Conservation (phyloP, 2,113 vertebrate species). For the Eidolon helvum region DNA sequence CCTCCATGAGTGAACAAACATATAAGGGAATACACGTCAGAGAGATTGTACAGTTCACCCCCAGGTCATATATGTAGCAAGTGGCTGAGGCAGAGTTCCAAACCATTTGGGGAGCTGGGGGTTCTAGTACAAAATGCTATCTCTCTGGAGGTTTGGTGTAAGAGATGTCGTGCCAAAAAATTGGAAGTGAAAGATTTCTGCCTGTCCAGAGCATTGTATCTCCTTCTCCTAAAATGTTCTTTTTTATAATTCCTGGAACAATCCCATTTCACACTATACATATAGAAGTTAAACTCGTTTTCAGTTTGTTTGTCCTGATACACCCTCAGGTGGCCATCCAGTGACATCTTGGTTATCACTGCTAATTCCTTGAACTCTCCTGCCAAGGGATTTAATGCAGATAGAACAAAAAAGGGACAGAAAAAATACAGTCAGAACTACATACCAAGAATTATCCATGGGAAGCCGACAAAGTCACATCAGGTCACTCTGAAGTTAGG, state of each 20-base stretch:
- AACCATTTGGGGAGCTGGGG: background rate
- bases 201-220: background rate
- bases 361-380: background rate
- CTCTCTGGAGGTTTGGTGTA: background rate
- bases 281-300: background rate
- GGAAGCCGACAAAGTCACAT: background rate
- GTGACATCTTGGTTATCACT: background rate
- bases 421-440: background rate
- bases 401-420: background rate
- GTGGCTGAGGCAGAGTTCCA: background rate
- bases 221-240: background rate
- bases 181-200: background rate
- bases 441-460: background rate
- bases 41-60: background rate
- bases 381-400: background rate
- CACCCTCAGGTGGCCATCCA: background rate
- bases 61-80: background rate
- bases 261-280: background rate
- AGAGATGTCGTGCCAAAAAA: background rate
- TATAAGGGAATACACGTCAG: background rate
- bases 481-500: background rate
- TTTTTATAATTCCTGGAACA: background rate
- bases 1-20: background rate
- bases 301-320: background rate
- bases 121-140: background rate